These are phyloP conservation scores for Burhinus bistriatus DNA, from an alignment of 2,113 vertebrate genomes.

Conservation along the genomic window DNA sequence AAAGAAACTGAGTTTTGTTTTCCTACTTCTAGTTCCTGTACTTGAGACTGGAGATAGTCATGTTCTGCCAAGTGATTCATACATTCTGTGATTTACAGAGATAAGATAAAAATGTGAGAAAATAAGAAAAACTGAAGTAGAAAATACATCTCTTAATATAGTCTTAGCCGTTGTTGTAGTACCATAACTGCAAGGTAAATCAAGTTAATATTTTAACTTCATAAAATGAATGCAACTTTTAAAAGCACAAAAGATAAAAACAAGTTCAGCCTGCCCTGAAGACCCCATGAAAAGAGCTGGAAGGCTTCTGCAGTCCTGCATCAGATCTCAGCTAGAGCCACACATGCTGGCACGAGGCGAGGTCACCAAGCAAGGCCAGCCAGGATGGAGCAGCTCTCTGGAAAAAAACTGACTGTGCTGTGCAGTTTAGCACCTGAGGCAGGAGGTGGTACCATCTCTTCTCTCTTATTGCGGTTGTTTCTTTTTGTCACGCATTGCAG, in stretches of 20 bases:
- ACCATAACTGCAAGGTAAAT: not conserved
- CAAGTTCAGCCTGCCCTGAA: not conserved
- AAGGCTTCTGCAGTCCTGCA: not conserved
- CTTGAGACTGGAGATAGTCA: not conserved
- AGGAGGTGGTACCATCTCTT: not conserved
- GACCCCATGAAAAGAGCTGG: not conserved
- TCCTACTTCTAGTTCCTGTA: not conserved
- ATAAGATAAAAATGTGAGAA: not conserved
- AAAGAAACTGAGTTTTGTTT: not conserved
- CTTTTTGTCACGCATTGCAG: not conserved
- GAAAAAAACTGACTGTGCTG: not conserved
- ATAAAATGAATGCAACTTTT: not conserved
- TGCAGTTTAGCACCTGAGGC: not conserved
- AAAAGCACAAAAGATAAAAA: not conserved
- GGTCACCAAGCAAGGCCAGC: not conserved
- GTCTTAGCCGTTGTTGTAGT: not conserved
- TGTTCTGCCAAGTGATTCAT: not conserved
- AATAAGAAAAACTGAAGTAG: not conserved
- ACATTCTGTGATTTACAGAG: not conserved
- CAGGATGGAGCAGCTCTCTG: not conserved
- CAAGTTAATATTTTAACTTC: not conserved
- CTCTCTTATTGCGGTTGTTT: not conserved
- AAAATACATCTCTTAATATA: not conserved
- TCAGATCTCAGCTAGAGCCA: not conserved
- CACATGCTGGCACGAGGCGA: rapidly evolving